Base-by-base conservation (phyloP, 2,113 vertebrate species). In the Odocoileus hemionus region DNA sequence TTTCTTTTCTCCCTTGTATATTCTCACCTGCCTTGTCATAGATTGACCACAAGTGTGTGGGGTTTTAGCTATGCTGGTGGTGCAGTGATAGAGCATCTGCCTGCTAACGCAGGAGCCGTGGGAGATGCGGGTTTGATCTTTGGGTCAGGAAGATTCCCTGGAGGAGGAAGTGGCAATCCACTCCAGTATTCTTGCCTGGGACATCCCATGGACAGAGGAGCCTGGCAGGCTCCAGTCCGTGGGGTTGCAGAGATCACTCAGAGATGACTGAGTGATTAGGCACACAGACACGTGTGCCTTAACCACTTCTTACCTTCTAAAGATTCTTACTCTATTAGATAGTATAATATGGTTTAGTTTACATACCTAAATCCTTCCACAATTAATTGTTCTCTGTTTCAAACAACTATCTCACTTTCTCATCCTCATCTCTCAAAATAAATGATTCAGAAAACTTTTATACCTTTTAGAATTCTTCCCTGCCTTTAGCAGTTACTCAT, bases 101-200 rank as follows among this genome's bases (percentile, higher is more conserved):
- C 70, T 74, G 70, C 70, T 36, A 26, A 2, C 70, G 25, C 70
- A 74, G 23, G 70, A 7, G 11, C 23, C 5, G 0, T 0, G 1
- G 70, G 21, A 74, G 23, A 26, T 43, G 23, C 36, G 1, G 70
- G 36, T 13, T 74, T 1, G 7, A 43, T 43, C 70, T 36, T 43
- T 74, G 70, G 36, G 36, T 13, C 70, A 43, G 70, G 12, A 43
- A 74, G 36, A 74, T 74, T 43, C 36, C 70, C 11, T 74, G 12
- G 36, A 74, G 70, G 21, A 74, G 19, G 70, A 25, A 74, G 43
- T 39, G 67, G 21, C 70, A 74, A 14, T 14, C 70, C 70, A 26
- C 36, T 74, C 36, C 3, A 43, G 6, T 25, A 25, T 43, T 74
- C 11, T 74, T 74, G 36, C 36, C 70, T 39, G 21, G 21, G 36